These are phyloP conservation scores for Chaitophorus viminalis DNA, from an alignment of 2,888 invertebrate genomes.

Conservation along the genomic window DNA sequence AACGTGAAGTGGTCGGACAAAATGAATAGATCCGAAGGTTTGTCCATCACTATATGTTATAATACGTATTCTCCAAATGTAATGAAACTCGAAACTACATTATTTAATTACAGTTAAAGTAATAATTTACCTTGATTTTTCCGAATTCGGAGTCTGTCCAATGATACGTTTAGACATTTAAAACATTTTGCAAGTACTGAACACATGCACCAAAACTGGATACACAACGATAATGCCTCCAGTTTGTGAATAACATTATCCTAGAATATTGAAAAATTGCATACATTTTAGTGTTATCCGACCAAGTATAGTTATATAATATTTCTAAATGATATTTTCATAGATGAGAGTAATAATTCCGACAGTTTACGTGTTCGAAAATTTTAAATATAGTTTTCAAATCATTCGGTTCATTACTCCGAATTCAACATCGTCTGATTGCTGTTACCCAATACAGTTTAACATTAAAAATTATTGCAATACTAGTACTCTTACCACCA, in stretches of 20 bases:
- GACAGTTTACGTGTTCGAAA: no score
- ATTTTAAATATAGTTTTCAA: no score
- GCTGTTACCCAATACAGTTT: no score
- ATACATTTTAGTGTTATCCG: no score
- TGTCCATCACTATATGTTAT: slow-evolving; percentile 22
- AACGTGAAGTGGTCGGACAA: slow-evolving; percentile 38
- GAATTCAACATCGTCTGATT: no score
- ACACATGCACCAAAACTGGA: slow-evolving; percentile 62
- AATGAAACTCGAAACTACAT: neutral
- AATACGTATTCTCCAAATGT: neutral
- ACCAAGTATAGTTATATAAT: no score
- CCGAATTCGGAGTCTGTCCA: slow-evolving; percentile 22
- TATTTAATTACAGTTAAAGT: neutral
- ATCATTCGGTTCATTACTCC: no score
- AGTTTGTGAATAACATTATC: slow-evolving; percentile 61
- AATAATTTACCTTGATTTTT: slow-evolving; percentile 42
- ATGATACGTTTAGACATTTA: slow-evolving; percentile 42
- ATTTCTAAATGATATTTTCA: no score
- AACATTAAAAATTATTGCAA: neutral
- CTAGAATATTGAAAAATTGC: slow-evolving; percentile 24
- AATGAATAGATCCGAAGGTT: slow-evolving; percentile 21
- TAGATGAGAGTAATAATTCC: no score
- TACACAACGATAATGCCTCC: slow-evolving; percentile 59
- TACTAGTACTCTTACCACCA: slow-evolving; percentile 49
- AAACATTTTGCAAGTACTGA: slow-evolving; percentile 61